Evolutionary conservation across 2,888 invertebrate species (phyloP).

Genomic region (Homarus gammarus): DNA sequence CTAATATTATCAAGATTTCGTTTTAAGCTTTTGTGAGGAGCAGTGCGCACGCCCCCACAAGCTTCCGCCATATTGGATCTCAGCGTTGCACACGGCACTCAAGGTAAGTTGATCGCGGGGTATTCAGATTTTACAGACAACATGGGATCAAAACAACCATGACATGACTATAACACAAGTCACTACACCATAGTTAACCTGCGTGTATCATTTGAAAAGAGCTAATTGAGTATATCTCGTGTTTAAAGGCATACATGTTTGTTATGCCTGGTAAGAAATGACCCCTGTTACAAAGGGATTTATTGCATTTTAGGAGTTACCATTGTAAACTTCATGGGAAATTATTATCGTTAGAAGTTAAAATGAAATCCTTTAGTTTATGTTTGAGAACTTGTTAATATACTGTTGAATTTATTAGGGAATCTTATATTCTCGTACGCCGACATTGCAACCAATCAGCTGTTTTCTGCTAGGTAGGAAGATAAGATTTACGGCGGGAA

Average conservation of each 20-base stretch:
- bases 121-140: constrained; percentile 58
- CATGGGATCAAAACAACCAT: background rate
- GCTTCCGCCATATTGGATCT: constrained; percentile 67
- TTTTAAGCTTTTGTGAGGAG: background rate
- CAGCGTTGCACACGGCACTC: constrained; percentile 71
- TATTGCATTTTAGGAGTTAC: background rate
- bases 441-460: too few species aligned
- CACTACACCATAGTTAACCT: background rate
- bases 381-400: too few species aligned
- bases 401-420: too few species aligned
- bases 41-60: constrained; percentile 35
- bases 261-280: background rate
- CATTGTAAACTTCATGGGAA: background rate
- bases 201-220: background rate
- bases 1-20: background rate
- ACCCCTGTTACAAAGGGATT: background rate
- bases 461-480: too few species aligned
- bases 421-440: background rate
- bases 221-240: background rate
- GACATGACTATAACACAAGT: constrained; percentile 29
- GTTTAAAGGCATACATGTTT: background rate
- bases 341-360: background rate
- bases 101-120: constrained; percentile 67
- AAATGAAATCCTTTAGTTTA: background rate
- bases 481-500: too few species aligned